Evolutionary conservation across 2,888 invertebrate species (phyloP).

Genomic region (Liopterus haemorrhoidalis): DNA sequence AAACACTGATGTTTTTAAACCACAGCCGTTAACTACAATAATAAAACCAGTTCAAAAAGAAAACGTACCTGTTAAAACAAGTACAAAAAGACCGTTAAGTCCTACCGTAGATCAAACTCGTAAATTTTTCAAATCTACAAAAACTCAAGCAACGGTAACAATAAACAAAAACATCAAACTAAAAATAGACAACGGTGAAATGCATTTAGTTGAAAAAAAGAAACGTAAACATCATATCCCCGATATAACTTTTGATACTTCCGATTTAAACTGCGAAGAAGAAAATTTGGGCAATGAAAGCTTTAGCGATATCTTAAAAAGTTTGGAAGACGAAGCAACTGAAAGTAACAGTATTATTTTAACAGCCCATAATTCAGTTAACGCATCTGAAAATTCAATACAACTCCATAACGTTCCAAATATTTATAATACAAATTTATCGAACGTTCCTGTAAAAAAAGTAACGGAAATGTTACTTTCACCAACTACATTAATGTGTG

Average conservation of each 20-base stretch:
- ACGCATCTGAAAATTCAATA: conserved; percentile 36
- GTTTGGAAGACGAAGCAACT: conserved; percentile 41
- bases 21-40: conserved; percentile 9
- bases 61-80: too few species aligned
- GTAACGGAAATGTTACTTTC: conserved; percentile 40
- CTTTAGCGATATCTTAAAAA: conserved; percentile 39
- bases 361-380: conserved; percentile 33
- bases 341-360: conserved; percentile 32
- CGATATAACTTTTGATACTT: conserved; percentile 38
- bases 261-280: conserved; percentile 37
- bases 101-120: conserved; percentile 34
- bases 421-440: too few species aligned
- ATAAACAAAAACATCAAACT: conserved; percentile 44
- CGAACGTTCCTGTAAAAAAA: conserved; percentile 15
- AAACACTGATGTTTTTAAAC: conserved; percentile 6
- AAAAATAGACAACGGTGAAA: conserved; percentile 39
- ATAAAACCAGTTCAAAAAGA: too few species aligned
- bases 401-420: conserved; percentile 31
- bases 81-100: conserved; percentile 22
- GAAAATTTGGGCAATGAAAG: conserved; percentile 35
- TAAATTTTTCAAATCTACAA: conserved; percentile 47
- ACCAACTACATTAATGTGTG: conserved; percentile 49
- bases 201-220: conserved; percentile 32
- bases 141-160: conserved; percentile 39
- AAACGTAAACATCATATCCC: conserved; percentile 12